Percentiles rank a stretch among this genome's conserved stretches.
Conservation (phyloP, 2,888 invertebrate genomes). For the Taphrorychus bicolor region DNA sequence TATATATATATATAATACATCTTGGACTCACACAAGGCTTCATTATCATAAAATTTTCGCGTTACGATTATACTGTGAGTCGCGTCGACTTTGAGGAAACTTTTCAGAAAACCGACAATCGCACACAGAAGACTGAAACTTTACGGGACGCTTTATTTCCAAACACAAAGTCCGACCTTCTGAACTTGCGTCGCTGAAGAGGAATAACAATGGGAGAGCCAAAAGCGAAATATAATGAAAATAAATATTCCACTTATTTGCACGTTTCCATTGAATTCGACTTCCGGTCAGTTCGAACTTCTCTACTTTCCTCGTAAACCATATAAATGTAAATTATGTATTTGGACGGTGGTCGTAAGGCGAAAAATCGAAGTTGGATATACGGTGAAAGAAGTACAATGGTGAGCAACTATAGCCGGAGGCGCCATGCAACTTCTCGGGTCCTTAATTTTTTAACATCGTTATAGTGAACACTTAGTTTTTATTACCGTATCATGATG, state of each 20-base stretch:
- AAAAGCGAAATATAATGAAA: slow-evolving; percentile 45
- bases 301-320: slow-evolving; percentile 45
- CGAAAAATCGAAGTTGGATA: slow-evolving; percentile 35
- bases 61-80: background rate
- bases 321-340: slow-evolving; percentile 49
- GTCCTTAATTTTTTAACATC: background rate
- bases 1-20: background rate
- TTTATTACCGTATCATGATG: too few species aligned
- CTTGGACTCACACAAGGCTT: too few species aligned
- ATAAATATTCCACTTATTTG: slow-evolving; percentile 47
- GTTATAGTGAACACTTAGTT: background rate
- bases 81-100: background rate
- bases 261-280: slow-evolving; percentile 39
- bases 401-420: slow-evolving; percentile 25
- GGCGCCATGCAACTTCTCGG: slow-evolving; percentile 31
- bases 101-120: background rate
- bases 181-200: slow-evolving; percentile 31
- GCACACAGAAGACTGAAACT: slow-evolving; percentile 4
- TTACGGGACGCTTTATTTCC: slow-evolving; percentile 30
- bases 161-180: slow-evolving; percentile 28
- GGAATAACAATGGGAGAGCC: slow-evolving; percentile 35
- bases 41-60: background rate
- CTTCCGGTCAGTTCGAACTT: slow-evolving; percentile 41
- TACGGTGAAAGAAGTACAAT: slow-evolving; percentile 23
- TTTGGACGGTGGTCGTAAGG: slow-evolving; percentile 45